Evolutionary conservation across 1,140 invertebrate genomes (phyloP), one percentile per base, ranked within the genome.

Genomic region (Bombus consobrinus): DNA sequence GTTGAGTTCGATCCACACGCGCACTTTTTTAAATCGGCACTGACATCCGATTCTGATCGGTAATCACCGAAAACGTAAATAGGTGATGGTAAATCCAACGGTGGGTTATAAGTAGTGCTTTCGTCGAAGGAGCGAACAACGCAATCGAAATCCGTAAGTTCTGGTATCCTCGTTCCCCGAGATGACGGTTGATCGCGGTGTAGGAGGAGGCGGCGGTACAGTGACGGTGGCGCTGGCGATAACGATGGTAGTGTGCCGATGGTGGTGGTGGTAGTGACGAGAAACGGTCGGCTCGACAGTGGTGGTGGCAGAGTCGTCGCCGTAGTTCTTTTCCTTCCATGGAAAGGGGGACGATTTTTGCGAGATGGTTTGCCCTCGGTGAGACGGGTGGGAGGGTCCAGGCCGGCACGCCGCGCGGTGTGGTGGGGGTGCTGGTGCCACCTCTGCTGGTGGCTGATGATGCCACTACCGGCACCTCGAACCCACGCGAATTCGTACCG

Each of bases 341-440:
- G 92, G 92, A 93, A 94, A 93, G 92, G 93, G 94, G 95, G 94
- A 93, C 93, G 95, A 96, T 96, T 96, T 96, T 96, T 96, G 95
- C 95, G 94, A 94, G 94, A 93, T 93, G 93, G 90, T 92, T 92
- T 91, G 91, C 89, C 92, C 92, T 90, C 91, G 90, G 91, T 90
- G 86, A 92, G 92, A 92, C 93, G 93, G 93, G 93, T 95, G 95
- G 95, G 95, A 94, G 89, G 89, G 89, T 90, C 89, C 89, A 90
- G 88, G 88, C 90, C 90, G 91, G 91, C 91, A 91, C 90, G 93
- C 89, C 91, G 91, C 87, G 85, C 74, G 76, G 47, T 77, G 92
- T 91, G 91, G 89, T 89, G 89, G 89, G 88, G 92, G 90, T 87
- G 87, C 71, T 86, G 91, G 91, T 92, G 88, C 93, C 93, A 93